A percentile compares a stretch with the other conserved stretches of the same genome.
Conservation (phyloP, 2,797 vertebrate genomes). For the Chloroceryle amazona region DNA sequence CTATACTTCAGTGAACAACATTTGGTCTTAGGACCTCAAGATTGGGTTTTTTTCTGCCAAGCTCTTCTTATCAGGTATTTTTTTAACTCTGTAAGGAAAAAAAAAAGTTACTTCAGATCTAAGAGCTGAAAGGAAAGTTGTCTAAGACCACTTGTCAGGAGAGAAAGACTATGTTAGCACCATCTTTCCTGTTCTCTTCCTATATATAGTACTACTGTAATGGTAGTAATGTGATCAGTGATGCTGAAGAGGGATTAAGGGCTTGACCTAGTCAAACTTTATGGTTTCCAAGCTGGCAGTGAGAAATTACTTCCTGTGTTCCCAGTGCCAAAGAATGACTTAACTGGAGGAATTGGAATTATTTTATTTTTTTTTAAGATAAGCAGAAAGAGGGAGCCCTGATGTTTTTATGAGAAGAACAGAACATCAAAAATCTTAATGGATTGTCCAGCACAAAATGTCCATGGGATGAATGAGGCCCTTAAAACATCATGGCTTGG, state of each 20-base stretch:
- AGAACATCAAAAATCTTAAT: constrained; percentile 52
- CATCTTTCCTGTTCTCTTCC: neutral
- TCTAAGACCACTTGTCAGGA: neutral
- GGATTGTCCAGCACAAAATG: constrained; percentile 29
- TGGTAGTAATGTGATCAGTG: neutral
- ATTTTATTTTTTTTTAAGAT: neutral
- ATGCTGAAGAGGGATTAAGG: constrained; percentile 6
- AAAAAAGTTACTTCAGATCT: neutral
- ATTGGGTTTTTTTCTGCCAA: neutral
- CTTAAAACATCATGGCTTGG: constrained; percentile 1
- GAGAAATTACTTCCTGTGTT: constrained; percentile 66
- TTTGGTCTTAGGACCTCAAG: neutral
- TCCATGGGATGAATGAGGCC: constrained; percentile 33
- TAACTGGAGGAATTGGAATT: constrained; percentile 34
- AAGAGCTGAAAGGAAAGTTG: neutral
- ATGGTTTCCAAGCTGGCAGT: constrained; percentile 34
- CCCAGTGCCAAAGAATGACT: constrained; percentile 55
- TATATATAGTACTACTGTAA: neutral
- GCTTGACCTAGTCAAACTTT: constrained; percentile 38
- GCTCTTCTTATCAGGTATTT: neutral
- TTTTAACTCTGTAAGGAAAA: neutral
- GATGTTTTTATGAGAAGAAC: constrained; percentile 45
- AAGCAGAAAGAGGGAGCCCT: neutral
- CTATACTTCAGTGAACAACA: neutral
- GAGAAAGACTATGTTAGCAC: neutral